Conservation (phyloP, 2,888 invertebrate genomes). For the Hecatera dysodea region DNA sequence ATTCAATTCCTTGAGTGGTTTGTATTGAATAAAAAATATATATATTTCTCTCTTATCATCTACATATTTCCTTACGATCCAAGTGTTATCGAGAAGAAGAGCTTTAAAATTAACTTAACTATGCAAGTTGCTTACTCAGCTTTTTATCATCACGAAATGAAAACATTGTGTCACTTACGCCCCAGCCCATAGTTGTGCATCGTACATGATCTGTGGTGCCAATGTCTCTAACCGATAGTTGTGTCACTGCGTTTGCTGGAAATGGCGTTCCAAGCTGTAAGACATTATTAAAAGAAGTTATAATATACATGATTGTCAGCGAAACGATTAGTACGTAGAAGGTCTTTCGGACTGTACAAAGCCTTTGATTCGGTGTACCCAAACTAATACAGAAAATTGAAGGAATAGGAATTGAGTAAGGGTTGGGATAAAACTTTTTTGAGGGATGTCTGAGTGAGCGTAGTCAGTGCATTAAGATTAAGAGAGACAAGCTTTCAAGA, state of each 20-base stretch:
- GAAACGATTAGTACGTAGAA: not conserved
- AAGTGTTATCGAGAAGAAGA: not conserved
- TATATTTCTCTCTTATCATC: not conserved
- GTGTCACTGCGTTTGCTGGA: not conserved
- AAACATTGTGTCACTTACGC: not conserved
- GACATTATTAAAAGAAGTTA: not conserved
- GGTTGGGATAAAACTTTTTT: not conserved
- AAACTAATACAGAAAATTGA: not conserved
- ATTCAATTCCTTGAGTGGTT: too few species aligned
- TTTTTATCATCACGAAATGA: not conserved
- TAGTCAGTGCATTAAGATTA: not conserved
- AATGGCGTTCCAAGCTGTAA: conserved; percentile 5
- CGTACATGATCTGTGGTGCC: not conserved
- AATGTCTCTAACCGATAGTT: not conserved
- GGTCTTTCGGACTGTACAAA: not conserved
- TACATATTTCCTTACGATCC: too few species aligned
- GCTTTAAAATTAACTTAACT: not conserved
- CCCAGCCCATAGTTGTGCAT: conserved; percentile 4
- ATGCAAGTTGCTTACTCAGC: not conserved
- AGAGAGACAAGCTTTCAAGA: not conserved
- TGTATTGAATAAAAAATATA: too few species aligned
- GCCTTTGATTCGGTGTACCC: not conserved
- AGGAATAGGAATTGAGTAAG: not conserved
- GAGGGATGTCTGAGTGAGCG: not conserved
- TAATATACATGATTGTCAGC: not conserved